phyloP scores from a whole-genome alignment of 2,888 invertebrate species.

The Mythimna loreyi region DNA sequence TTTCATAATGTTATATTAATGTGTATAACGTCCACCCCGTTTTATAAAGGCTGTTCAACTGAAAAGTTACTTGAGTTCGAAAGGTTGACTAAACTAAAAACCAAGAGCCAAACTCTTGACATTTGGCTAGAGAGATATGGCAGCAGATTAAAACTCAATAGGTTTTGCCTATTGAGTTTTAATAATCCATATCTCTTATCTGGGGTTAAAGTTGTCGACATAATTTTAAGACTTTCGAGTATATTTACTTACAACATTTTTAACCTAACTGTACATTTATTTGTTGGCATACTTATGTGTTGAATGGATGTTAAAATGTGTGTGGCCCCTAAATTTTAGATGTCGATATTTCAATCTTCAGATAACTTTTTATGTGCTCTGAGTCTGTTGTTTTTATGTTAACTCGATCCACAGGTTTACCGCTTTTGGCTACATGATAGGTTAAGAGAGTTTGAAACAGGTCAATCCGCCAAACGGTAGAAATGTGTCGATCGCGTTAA shows the following conservation, averaged over 20 bases:
- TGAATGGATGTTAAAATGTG: not conserved
- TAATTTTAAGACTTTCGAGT: conserved; percentile 4
- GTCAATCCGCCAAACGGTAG: no score
- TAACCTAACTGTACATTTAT: not conserved
- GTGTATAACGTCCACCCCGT: not conserved
- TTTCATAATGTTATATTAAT: not conserved
- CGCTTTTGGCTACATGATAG: no score
- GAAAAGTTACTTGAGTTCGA: not conserved
- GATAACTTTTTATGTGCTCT: no score
- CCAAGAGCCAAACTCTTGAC: not conserved
- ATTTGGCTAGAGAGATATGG: conserved; percentile 6
- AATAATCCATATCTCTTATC: no score
- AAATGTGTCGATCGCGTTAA: no score
- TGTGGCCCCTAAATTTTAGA: no score
- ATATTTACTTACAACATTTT: not conserved
- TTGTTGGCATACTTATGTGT: not conserved
- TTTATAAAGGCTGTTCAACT: not conserved
- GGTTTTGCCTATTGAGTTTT: not conserved
- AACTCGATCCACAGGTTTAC: no score
- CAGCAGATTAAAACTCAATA: not conserved
- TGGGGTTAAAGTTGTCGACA: not conserved
- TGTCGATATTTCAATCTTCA: no score
- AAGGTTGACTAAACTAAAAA: not conserved
- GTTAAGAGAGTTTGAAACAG: no score
- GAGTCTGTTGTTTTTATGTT: no score